phyloP scores from a whole-genome alignment of 2,797 vertebrate species.

The Danio choprae region DNA sequence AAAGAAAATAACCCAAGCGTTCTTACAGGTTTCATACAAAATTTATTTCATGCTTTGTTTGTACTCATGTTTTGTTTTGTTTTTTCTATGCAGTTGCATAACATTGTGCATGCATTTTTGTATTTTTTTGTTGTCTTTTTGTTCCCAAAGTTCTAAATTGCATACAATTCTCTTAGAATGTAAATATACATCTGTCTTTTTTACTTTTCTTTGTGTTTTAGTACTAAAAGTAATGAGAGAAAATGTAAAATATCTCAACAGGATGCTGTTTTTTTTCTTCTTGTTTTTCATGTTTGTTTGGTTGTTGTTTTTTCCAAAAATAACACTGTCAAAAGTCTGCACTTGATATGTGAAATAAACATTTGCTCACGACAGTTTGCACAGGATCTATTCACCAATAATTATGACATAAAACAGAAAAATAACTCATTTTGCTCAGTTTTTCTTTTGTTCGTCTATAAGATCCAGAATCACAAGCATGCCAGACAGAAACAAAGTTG shows the following conservation, averaged over 20 bases:
- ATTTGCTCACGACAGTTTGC: slow-evolving; percentile 78
- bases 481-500: slow-evolving; percentile 82
- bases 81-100: slow-evolving; percentile 78
- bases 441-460: slow-evolving; percentile 72
- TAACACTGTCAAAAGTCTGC: slow-evolving; percentile 80
- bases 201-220: slow-evolving; percentile 65
- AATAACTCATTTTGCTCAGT: slow-evolving; percentile 72
- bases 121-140: slow-evolving; percentile 60
- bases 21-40: slow-evolving; percentile 76
- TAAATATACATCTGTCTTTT: slow-evolving; percentile 63
- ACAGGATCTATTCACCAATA: slow-evolving; percentile 77
- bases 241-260: slow-evolving; percentile 60
- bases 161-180: slow-evolving; percentile 81
- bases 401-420: slow-evolving; percentile 78
- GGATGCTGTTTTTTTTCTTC: slow-evolving; percentile 51
- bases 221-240: slow-evolving; percentile 71
- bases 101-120: slow-evolving; percentile 87
- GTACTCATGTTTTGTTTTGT: slow-evolving; percentile 62
- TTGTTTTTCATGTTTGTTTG: slow-evolving; percentile 45
- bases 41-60: slow-evolving; percentile 93
- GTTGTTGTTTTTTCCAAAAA: slow-evolving; percentile 70
- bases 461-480: slow-evolving; percentile 80
- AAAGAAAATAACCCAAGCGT: slow-evolving; percentile 51
- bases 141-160: slow-evolving; percentile 79
- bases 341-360: slow-evolving; percentile 80